These are phyloP conservation scores for Rhagophthalmus giganteus DNA, from an alignment of 2,888 invertebrate species.

Conservation along the genomic window DNA sequence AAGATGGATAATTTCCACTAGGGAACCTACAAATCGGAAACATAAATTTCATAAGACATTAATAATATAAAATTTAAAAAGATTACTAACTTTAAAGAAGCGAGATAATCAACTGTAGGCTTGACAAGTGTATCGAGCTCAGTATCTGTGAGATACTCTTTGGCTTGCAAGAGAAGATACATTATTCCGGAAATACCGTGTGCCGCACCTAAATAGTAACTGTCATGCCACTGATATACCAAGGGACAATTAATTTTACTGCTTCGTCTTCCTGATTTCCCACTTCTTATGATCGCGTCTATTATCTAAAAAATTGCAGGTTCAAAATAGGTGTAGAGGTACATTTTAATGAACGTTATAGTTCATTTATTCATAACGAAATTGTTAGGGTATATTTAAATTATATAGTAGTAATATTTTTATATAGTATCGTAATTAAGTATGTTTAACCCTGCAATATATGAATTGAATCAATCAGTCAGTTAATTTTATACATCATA, in stretches of 20 bases:
- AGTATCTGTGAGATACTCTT: constrained; percentile 58
- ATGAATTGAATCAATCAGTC: too few species aligned
- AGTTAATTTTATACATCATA: too few species aligned
- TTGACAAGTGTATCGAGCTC: constrained; percentile 64
- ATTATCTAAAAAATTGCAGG: too few species aligned
- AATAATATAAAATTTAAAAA: constrained; percentile 2
- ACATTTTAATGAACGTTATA: too few species aligned
- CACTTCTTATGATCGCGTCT: constrained; percentile 63
- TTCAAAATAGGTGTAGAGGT: too few species aligned
- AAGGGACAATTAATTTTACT: constrained; percentile 66
- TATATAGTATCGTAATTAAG: too few species aligned
- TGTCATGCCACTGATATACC: constrained; percentile 86
- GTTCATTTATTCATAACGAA: too few species aligned
- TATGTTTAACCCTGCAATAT: too few species aligned
- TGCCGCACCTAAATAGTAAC: constrained; percentile 85
- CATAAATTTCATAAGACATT: too few species aligned
- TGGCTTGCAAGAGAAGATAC: constrained; percentile 77
- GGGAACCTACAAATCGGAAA: constrained; percentile 50
- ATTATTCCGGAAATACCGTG: constrained; percentile 87
- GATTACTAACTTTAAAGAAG: constrained; percentile 54
- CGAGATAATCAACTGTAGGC: constrained; percentile 68
- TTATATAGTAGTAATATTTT: too few species aligned
- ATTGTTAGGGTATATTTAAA: too few species aligned
- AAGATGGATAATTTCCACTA: constrained; percentile 78
- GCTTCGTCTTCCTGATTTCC: constrained; percentile 62